Conservation (phyloP, 2,113 vertebrate species). For the Nematolebias whitei region DNA sequence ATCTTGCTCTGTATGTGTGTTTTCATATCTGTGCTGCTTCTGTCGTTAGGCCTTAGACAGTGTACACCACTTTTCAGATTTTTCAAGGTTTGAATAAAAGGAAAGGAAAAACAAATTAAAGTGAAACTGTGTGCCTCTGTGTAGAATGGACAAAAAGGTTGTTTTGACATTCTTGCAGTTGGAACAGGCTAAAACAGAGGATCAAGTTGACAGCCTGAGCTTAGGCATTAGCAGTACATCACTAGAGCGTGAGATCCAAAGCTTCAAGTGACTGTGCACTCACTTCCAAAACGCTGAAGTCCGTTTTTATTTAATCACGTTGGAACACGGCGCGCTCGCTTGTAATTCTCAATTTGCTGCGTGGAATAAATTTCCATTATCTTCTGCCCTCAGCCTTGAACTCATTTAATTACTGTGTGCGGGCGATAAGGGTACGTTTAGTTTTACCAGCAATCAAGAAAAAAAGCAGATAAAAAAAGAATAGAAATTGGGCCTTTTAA, state of each 20-base stretch:
- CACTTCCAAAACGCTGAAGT: constrained; percentile 52
- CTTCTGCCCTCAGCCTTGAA: constrained; percentile 53
- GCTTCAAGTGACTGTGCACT: constrained; percentile 46
- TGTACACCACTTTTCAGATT: background rate
- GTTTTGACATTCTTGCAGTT: constrained; percentile 30
- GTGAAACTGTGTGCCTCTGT: constrained; percentile 6
- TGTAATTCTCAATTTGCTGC: constrained; percentile 59
- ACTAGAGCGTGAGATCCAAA: constrained; percentile 41
- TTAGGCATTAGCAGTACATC: constrained; percentile 42
- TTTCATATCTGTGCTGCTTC: background rate
- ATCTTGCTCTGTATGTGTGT: background rate
- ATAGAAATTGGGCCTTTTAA: constrained; percentile 38
- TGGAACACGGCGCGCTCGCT: constrained; percentile 26
- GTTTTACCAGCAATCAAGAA: constrained; percentile 17
- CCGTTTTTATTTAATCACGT: constrained; percentile 62
- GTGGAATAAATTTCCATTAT: constrained; percentile 68
- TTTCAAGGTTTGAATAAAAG: background rate
- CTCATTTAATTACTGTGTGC: constrained; percentile 58
- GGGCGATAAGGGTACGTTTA: constrained; percentile 57
- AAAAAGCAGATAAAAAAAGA: constrained; percentile 22
- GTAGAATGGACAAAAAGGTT: constrained; percentile 15
- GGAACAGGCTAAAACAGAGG: constrained; percentile 30
- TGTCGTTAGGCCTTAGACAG: background rate
- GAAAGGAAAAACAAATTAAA: background rate
- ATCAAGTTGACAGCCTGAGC: constrained; percentile 24